Conservation (phyloP, 2,888 invertebrate genomes). For the Ormyrus rosae region DNA sequence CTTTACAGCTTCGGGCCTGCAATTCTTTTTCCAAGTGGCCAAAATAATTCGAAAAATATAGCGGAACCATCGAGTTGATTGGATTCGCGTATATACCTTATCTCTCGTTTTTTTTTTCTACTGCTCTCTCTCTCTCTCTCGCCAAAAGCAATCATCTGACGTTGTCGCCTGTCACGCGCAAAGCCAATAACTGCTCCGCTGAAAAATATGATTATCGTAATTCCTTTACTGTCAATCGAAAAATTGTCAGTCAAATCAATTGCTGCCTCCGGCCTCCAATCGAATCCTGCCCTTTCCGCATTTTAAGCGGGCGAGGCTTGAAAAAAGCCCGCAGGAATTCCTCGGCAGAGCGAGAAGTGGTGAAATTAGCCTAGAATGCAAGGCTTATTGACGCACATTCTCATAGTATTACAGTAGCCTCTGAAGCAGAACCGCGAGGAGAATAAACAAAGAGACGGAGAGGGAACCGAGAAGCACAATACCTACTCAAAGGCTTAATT, state of each 20-base stretch:
- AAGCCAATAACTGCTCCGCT: conserved; percentile 48
- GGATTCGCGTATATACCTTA: conserved; percentile 9
- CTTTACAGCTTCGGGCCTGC: neutral
- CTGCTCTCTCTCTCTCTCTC: too few relatives aligned
- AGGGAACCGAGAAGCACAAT: too few relatives aligned
- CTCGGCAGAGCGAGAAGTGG: too few relatives aligned
- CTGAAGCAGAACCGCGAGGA: neutral
- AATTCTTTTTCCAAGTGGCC: neutral
- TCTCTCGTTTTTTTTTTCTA: neutral
- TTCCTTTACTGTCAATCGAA: conserved; percentile 50
- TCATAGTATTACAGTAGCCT: too few relatives aligned
- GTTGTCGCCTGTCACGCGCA: conserved; percentile 40
- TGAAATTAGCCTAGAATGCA: too few relatives aligned
- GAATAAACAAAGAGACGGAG: neutral
- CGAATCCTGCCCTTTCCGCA: neutral
- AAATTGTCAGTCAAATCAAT: conserved; percentile 43
- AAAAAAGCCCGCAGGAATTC: too few relatives aligned
- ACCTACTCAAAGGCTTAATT: conserved; percentile 7
- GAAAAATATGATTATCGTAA: conserved; percentile 54
- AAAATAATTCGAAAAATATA: conserved; percentile 4
- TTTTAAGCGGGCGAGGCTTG: neutral
- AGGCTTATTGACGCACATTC: too few relatives aligned
- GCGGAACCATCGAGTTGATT: conserved; percentile 27
- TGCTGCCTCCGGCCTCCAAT: neutral
- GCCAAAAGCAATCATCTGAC: conserved; percentile 39